Evolutionary conservation across 2,113 vertebrate genomes (phyloP).

Genomic region (Chloropsis cyanopogon): DNA sequence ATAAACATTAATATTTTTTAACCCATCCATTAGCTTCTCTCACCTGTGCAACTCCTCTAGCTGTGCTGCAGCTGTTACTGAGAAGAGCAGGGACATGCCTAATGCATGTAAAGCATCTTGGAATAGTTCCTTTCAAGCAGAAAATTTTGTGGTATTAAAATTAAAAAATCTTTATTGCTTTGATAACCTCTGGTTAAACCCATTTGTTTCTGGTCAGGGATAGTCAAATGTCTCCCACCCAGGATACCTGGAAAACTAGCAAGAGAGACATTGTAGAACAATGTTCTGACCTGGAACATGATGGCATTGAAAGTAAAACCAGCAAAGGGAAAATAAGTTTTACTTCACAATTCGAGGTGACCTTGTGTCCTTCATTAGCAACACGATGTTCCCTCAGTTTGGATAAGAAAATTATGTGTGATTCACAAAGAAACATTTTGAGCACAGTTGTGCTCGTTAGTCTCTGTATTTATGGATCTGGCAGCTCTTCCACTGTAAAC

Average conservation of each 20-base stretch:
- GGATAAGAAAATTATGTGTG: conserved; percentile 21
- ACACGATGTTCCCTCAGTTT: conserved; percentile 10
- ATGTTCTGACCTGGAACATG: neutral
- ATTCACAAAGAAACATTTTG: conserved; percentile 32
- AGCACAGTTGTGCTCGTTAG: neutral
- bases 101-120: neutral
- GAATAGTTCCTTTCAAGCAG: neutral
- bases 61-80: neutral
- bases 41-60: neutral
- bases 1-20: neutral
- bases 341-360: neutral
- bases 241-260: neutral
- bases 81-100: neutral
- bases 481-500: neutral
- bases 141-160: neutral
- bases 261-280: neutral
- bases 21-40: neutral
- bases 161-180: neutral
- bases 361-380: neutral
- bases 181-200: neutral
- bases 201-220: neutral
- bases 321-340: neutral
- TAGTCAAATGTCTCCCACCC: neutral
- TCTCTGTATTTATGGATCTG: neutral
- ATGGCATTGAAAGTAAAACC: conserved; percentile 22